Evolutionary conservation across 2,113 vertebrate genomes (phyloP).

Genomic region (Equus quagga): DNA sequence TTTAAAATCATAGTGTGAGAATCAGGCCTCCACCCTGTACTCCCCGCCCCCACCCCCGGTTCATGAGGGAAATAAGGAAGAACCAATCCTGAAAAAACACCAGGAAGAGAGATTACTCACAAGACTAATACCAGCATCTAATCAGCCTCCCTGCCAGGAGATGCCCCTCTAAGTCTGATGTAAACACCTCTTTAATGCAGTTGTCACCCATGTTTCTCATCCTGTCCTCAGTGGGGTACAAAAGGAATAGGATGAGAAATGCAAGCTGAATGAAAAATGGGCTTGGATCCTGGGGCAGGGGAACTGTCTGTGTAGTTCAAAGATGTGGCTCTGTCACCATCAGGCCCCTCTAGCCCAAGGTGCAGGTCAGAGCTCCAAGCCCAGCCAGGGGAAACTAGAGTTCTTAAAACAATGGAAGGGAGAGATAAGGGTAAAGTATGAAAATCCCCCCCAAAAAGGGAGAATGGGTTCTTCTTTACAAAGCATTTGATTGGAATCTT

Average conservation of each 20-base stretch:
- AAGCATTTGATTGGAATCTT: not conserved
- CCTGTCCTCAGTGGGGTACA: not conserved
- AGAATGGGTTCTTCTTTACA: not conserved
- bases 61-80: not conserved
- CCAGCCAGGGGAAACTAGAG: not conserved
- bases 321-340: not conserved
- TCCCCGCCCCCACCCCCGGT: not conserved
- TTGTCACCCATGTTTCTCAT: not conserved
- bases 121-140: not conserved
- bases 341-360: not conserved
- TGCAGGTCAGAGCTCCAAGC: not conserved
- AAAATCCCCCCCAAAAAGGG: not conserved
- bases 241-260: not conserved
- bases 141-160: not conserved
- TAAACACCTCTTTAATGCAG: not conserved
- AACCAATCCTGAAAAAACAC: not conserved
- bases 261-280: not conserved
- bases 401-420: not conserved
- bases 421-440: not conserved
- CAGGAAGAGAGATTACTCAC: not conserved
- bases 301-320: not conserved
- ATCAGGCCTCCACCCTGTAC: not conserved
- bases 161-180: not conserved
- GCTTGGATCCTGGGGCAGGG: not conserved
- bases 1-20: not conserved